Base-by-base conservation (phyloP, 2,113 vertebrate species). In the Gopherus evgoodei region DNA sequence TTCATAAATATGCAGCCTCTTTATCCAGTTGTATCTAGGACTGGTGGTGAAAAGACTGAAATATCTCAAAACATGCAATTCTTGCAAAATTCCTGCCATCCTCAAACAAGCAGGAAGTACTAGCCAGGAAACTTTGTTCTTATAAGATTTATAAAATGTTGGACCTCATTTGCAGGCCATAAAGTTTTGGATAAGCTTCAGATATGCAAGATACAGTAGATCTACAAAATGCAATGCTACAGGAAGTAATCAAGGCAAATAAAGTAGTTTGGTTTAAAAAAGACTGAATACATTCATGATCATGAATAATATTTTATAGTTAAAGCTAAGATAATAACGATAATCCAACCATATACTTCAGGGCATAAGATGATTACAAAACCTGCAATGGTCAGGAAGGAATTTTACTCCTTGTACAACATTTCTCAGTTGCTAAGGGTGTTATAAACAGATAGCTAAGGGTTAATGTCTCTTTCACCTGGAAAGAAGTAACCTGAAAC, bases 251-350 rank as follows among this genome's bases (percentile, higher is more conserved):
- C 86, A 94, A 90, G 83, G 87, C 86, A 97, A 95, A 91, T 94
- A 79, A 89, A 92, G 95, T 89, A 57, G 87, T 90, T 90, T 91
- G 78, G 96, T 86, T 93, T 93, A 95, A 95, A 97, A 97, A 95
- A 59, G 90, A 83, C 38, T 85, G 96, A 93, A 94, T 96, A 96
- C 38, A 96, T 97, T 97, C 96, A 97, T 91, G 95, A 92, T 96
- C 80, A 81, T 87, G 95, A 96, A 97, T 96, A 95, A 95, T 79
- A 95, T 95, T 96, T 96, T 97, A 97, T 84, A 91, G 81, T 86
- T 93, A 95, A 96, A 96, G 83, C 72, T 83, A 94, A 95, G 92
- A 95, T 96, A 96, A 90, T 97, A 96, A 95, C 92, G 75, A 93
- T 94, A 97, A 97, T 95, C 76, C 96, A 93, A 94, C 88, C 47